phyloP scores from a whole-genome alignment of 2,113 vertebrate genomes.

The Petromus typicus region DNA sequence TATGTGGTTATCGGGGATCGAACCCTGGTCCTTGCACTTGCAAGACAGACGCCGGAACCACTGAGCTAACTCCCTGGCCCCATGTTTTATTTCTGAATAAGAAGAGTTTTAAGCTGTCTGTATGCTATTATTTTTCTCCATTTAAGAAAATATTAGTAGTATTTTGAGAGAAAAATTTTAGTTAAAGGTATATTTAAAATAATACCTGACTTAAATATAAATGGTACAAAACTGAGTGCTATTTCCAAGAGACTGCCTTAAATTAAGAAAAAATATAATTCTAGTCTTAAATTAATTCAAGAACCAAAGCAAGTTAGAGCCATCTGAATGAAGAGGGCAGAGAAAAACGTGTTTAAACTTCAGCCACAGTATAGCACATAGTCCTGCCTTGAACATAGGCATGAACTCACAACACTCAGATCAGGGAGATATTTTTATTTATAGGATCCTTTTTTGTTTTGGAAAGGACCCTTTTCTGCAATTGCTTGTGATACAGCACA shows the following conservation, averaged over 20 bases:
- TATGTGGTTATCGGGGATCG: too few relatives aligned
- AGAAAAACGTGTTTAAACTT: neutral
- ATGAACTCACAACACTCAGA: neutral
- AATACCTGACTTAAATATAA: neutral
- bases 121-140: neutral
- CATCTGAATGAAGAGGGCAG: neutral
- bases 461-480: neutral
- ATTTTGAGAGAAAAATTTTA: neutral
- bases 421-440: slow-evolving; percentile 4
- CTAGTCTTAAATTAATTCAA: slow-evolving; percentile 1
- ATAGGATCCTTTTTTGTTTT: neutral
- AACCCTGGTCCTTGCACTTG: too few relatives aligned
- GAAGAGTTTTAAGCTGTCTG: neutral
- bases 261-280: neutral
- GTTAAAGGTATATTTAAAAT: slow-evolving; percentile 29
- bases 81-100: neutral
- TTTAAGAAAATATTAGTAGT: neutral
- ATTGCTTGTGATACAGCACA: neutral
- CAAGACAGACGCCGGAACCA: too few relatives aligned
- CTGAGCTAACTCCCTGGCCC: too few relatives aligned
- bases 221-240: neutral
- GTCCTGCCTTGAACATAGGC: neutral
- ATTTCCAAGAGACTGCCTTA: neutral
- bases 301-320: neutral
- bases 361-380: neutral